Conservation (phyloP, 2,888 invertebrate species). For the Caenorhabditis imperialis region DNA sequence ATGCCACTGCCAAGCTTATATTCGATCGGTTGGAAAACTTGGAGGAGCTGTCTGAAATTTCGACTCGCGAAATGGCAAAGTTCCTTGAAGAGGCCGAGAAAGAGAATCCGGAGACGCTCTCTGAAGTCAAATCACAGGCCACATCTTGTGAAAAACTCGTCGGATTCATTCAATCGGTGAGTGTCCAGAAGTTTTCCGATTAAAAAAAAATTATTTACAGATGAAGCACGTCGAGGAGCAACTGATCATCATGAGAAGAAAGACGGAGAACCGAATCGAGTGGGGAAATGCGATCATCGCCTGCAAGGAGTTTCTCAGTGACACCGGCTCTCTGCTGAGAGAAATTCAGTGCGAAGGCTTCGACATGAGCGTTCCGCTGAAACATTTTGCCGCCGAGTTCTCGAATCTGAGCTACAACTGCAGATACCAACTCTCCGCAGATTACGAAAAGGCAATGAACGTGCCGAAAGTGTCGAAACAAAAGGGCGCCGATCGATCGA, state of each 20-base stretch:
- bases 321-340: slow-evolving; percentile 10
- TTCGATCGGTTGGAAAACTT: slow-evolving; percentile 45
- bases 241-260: slow-evolving; percentile 40
- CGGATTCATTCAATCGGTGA: slow-evolving; percentile 36
- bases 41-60: slow-evolving; percentile 31
- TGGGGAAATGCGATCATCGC: slow-evolving; percentile 49
- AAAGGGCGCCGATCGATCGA: slow-evolving; percentile 27
- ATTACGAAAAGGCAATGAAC: slow-evolving; percentile 43
- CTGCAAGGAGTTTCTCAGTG: slow-evolving; percentile 39
- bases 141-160: slow-evolving; percentile 28
- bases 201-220: slow-evolving; percentile 3
- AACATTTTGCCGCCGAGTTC: slow-evolving; percentile 46
- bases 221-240: slow-evolving; percentile 51
- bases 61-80: slow-evolving; percentile 14
- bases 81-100: slow-evolving; percentile 36
- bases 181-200: neutral
- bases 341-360: slow-evolving; percentile 43
- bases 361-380: slow-evolving; percentile 39
- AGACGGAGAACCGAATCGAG: slow-evolving; percentile 21
- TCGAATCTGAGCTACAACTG: slow-evolving; percentile 37
- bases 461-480: slow-evolving; percentile 45
- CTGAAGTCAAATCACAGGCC: slow-evolving; percentile 33
- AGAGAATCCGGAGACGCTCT: slow-evolving; percentile 38
- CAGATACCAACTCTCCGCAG: slow-evolving; percentile 47
- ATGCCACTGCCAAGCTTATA: slow-evolving; percentile 25